Evolutionary conservation across 2,113 vertebrate genomes (phyloP).

Genomic region (Synchiropus splendidus): DNA sequence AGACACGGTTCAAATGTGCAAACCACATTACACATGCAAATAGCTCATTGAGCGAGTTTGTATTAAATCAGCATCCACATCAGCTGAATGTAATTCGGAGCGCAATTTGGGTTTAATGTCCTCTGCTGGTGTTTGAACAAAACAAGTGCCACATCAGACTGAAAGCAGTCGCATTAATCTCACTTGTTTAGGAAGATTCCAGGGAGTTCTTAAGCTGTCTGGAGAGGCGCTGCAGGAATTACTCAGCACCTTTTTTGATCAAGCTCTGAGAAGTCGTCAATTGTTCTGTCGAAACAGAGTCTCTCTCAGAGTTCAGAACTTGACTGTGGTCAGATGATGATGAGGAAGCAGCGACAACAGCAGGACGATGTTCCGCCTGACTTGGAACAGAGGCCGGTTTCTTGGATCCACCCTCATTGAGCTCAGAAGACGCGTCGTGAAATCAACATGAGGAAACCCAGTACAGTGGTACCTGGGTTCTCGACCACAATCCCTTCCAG

Average conservation of each 20-base stretch:
- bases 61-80: constrained; percentile 20
- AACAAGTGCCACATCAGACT: constrained; percentile 15
- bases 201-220: no score
- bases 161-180: constrained; percentile 38
- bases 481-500: no score
- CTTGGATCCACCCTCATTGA: background rate
- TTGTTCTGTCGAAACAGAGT: no score
- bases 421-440: background rate
- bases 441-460: background rate
- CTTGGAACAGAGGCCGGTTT: background rate
- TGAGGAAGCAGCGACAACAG: no score
- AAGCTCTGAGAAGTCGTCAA: no score
- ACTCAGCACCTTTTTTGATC: no score
- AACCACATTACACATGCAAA: constrained; percentile 8
- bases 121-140: constrained; percentile 8
- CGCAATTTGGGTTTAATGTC: constrained; percentile 10
- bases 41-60: constrained; percentile 7
- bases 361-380: no score
- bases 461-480: no score
- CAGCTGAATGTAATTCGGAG: constrained; percentile 5
- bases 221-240: no score
- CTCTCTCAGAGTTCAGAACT: no score
- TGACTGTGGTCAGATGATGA: no score
- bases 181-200: constrained; percentile 14
- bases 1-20: no score